Conservation (phyloP, 2,113 vertebrate genomes). For the Bothrops jararaca region DNA sequence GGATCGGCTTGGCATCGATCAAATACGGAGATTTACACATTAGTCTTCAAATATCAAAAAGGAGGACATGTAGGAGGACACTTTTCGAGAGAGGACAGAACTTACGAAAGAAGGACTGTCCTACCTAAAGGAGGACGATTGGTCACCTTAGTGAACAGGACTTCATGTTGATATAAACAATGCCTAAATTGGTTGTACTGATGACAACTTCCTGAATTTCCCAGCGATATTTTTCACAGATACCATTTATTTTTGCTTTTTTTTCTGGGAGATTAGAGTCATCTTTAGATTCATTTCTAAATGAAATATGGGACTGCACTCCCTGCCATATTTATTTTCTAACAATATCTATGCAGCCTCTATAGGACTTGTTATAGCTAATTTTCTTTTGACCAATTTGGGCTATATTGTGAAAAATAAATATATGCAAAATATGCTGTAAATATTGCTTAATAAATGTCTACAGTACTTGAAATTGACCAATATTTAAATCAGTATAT, state of each 20-base stretch:
- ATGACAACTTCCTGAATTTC: background rate
- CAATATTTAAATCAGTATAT: slow-evolving; percentile 29
- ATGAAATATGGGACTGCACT: background rate
- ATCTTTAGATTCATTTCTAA: background rate
- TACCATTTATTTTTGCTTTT: background rate
- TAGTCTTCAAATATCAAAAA: too few relatives aligned
- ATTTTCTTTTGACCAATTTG: background rate
- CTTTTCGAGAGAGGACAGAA: too few relatives aligned
- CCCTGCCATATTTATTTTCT: background rate
- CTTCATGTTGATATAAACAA: background rate
- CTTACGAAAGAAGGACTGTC: too few relatives aligned
- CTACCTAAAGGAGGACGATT: too few relatives aligned
- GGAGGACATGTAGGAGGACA: too few relatives aligned
- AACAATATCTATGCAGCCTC: background rate
- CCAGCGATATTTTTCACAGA: background rate
- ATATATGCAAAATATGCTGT: slow-evolving; percentile 7
- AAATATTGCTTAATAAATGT: slow-evolving; percentile 29
- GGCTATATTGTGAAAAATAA: background rate
- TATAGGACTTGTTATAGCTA: background rate
- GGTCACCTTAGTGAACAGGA: background rate
- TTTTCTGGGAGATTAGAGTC: background rate
- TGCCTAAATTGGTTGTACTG: background rate
- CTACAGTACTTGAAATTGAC: slow-evolving; percentile 44
- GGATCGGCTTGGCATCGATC: too few relatives aligned
- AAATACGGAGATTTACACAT: too few relatives aligned